A percentile compares a stretch with the other conserved stretches of the same genome.
Conservation (phyloP, 37 sponge, comb jelly and placozoan genomes). For the Beroe forskalii region DNA sequence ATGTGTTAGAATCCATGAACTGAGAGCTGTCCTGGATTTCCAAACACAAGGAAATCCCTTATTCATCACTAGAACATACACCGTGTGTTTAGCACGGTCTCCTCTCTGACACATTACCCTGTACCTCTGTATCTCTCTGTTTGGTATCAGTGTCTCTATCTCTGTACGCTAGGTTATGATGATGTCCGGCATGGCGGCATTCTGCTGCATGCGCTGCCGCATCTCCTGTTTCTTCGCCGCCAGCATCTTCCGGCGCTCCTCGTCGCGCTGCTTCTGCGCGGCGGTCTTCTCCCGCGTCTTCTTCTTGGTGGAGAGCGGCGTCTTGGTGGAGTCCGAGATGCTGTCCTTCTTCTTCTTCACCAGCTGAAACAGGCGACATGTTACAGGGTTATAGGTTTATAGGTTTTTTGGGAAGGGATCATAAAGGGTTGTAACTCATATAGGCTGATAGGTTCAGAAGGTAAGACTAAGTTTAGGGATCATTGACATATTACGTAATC, state of each 20-base stretch:
- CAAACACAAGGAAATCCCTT: no score
- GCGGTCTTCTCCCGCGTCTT: constrained; percentile 31
- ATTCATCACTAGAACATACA: no score
- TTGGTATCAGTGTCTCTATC: neutral
- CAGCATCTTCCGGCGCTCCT: constrained; percentile 48
- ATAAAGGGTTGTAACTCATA: no score
- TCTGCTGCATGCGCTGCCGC: constrained; percentile 7
- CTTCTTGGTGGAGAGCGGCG: constrained; percentile 2
- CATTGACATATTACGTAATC: no score
- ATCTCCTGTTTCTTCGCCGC: constrained; percentile 42
- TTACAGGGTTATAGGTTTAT: no score
- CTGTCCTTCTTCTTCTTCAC: constrained; percentile 16
- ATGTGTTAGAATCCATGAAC: no score
- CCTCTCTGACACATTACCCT: neutral
- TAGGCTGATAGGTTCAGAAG: no score
- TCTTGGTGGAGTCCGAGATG: neutral
- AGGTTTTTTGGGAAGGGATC: no score
- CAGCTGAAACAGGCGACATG: no score
- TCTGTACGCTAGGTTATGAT: neutral
- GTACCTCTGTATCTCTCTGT: neutral
- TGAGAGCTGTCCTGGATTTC: no score
- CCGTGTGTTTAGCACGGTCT: no score
- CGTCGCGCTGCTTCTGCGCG: constrained; percentile 26
- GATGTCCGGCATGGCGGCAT: neutral
- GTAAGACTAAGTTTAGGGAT: no score